A percentile compares a stretch with the other conserved stretches of the same genome.
Evolutionary conservation across 2,797 vertebrate genomes (phyloP).

Genomic region (Gadopsis bispinosus): DNA sequence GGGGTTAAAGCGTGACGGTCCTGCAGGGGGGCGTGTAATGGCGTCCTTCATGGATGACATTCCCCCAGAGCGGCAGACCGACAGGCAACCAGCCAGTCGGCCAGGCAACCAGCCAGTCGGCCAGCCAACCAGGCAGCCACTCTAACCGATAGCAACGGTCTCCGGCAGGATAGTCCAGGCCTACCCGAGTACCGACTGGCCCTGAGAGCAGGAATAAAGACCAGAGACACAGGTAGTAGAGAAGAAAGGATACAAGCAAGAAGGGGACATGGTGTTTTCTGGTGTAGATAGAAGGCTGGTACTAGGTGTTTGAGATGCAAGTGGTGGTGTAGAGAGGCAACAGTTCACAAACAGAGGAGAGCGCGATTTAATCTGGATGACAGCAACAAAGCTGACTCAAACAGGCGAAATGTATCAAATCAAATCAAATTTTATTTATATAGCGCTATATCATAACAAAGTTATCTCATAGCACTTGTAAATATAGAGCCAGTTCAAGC

Average conservation of each 20-base stretch:
- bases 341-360: background rate
- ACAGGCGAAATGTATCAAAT: no score
- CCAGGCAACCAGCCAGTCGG: background rate
- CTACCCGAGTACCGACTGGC: constrained; percentile 51
- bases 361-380: background rate
- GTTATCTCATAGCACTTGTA: no score
- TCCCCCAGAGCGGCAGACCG: constrained; percentile 49
- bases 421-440: no score
- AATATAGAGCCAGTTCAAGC: no score
- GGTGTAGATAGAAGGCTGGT: background rate
- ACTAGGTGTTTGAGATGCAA: constrained; percentile 10
- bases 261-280: constrained; percentile 4
- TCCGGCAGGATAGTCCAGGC: constrained; percentile 16
- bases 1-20: constrained; percentile 48
- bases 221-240: constrained; percentile 2
- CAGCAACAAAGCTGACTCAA: background rate
- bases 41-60: constrained; percentile 73
- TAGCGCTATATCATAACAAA: no score
- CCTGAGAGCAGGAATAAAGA: constrained; percentile 32
- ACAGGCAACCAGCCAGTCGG: background rate
- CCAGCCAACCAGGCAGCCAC: constrained; percentile 17
- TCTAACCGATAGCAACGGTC: constrained; percentile 63
- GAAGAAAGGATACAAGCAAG: constrained; percentile 12
- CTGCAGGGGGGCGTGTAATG: constrained; percentile 48
- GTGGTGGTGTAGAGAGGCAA: background rate